A percentile compares a stretch with the other conserved stretches of the same genome.
Evolutionary conservation across 2,888 invertebrate species (phyloP).

Genomic region (Thereva nobilitata): DNA sequence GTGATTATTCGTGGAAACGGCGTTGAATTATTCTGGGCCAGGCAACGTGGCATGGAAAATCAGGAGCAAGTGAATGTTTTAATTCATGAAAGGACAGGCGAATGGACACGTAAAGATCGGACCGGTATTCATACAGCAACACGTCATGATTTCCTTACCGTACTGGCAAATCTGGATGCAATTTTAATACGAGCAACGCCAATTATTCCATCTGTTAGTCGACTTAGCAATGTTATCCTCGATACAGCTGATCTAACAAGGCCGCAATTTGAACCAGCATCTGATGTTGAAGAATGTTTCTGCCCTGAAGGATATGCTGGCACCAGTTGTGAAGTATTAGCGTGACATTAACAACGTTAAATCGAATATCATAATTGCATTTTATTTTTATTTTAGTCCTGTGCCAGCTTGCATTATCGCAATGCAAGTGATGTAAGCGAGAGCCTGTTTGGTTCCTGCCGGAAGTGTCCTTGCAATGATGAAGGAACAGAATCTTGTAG

Average conservation of each 20-base stretch:
- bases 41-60: slow-evolving; percentile 45
- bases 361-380: neutral
- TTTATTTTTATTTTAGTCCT: slow-evolving; percentile 55
- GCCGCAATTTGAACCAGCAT: slow-evolving; percentile 66
- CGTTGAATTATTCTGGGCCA: slow-evolving; percentile 73
- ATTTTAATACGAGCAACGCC: slow-evolving; percentile 84
- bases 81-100: slow-evolving; percentile 65
- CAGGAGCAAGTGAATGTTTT: slow-evolving; percentile 60
- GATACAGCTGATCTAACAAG: slow-evolving; percentile 68
- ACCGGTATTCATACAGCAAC: slow-evolving; percentile 65
- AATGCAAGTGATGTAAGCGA: slow-evolving; percentile 61
- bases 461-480: slow-evolving; percentile 72
- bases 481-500: slow-evolving; percentile 71
- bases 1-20: slow-evolving; percentile 81
- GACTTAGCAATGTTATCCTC: slow-evolving; percentile 81
- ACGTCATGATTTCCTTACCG: slow-evolving; percentile 81
- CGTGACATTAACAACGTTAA: slow-evolving; percentile 1
- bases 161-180: slow-evolving; percentile 79
- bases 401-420: slow-evolving; percentile 72
- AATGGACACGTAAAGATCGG: slow-evolving; percentile 67
- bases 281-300: slow-evolving; percentile 81
- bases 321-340: slow-evolving; percentile 74
- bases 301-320: slow-evolving; percentile 84
- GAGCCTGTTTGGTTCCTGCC: slow-evolving; percentile 61
- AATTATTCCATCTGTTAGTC: slow-evolving; percentile 59